Evolutionary conservation across 2,113 vertebrate species (phyloP), one percentile per base, ranked within the genome.

Genomic region (Epinephelus moara): DNA sequence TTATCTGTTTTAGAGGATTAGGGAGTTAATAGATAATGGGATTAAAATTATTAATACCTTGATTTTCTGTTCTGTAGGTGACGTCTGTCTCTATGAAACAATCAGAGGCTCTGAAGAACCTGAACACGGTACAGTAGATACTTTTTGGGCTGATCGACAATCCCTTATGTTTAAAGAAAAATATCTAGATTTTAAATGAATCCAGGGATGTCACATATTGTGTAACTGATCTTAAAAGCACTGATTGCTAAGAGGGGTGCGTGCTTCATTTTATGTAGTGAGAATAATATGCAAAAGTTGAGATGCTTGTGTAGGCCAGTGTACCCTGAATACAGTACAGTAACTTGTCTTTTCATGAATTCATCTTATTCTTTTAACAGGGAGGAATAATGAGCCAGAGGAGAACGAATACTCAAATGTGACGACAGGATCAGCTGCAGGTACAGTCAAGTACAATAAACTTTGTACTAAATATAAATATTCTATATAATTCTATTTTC

Each of bases 41-140:
- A 30, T 30, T 5, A 30, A 30, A 37, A 37, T 37, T 6, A 37
- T 37, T 37, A 37, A 37, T 37, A 37, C 10, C 3, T 18, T 64
- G 1, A 75, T 75, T 25, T 9, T 64, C 30, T 12, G 4, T 42
- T 62, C 47, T 63, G 14, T 25, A 75, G 59, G n/a, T 53, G 14
- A 75, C 40, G 5, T 7, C 23, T 7, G 9, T 63, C 3, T 63
- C 21, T 75, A 75, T 52, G 59, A 40, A 37, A 2, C 59, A 52
- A 18, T 62, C 27, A 33, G 0, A 74, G 45, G 1, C 27, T 2
- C 12, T 1, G 23, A 25, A 40, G 4, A 63, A 52, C 2, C 21
- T 63, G 21, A 18, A 53, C 4, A 53, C 63, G 69, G 69, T 71
- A 56, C 33, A 42, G 69, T 63, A 53, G 2, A 50, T 52, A 61